phyloP scores from a whole-genome alignment of 2,797 vertebrate genomes.

The Odontamblyopus lacepedii region DNA sequence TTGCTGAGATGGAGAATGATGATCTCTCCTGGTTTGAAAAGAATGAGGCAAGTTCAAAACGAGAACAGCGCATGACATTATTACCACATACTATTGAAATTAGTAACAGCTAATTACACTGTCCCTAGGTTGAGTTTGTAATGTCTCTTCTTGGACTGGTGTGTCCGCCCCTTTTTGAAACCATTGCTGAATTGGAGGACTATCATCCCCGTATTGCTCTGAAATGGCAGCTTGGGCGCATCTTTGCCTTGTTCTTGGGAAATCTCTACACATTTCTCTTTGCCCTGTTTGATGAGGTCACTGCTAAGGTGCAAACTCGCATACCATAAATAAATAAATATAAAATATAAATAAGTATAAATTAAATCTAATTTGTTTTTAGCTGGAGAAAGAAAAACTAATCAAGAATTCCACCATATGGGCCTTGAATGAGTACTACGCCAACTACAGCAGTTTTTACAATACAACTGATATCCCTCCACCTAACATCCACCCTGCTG shows the following conservation, averaged over 20 bases:
- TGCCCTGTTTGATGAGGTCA: slow-evolving; percentile 96
- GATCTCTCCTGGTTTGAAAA: slow-evolving; percentile 96
- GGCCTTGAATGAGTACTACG: slow-evolving; percentile 84
- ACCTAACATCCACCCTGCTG: slow-evolving; percentile 83
- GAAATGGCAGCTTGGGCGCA: slow-evolving; percentile 97
- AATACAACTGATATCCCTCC: slow-evolving; percentile 75
- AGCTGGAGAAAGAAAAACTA: slow-evolving; percentile 86
- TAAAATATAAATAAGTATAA: too few species aligned
- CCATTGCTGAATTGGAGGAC: slow-evolving; percentile 92
- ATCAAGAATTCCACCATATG: slow-evolving; percentile 89
- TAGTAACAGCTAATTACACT: not conserved
- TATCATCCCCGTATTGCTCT: slow-evolving; percentile 96
- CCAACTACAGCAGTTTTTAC: slow-evolving; percentile 71
- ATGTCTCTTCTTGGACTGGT: slow-evolving; percentile 98
- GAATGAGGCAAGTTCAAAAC: slow-evolving; percentile 86
- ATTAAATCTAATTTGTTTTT: slow-evolving; percentile 17
- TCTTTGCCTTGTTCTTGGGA: slow-evolving; percentile 96
- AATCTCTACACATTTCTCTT: slow-evolving; percentile 97
- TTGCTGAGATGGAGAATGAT: slow-evolving; percentile 81
- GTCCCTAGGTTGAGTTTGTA: slow-evolving; percentile 88
- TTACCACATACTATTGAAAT: not conserved
- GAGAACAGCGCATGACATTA: not conserved
- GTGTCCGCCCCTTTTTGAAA: slow-evolving; percentile 96
- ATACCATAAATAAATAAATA: not conserved
- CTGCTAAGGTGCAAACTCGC: slow-evolving; percentile 82